These are phyloP conservation scores for Limanda limanda DNA, from an alignment of 2,113 vertebrate species.

Conservation along the genomic window DNA sequence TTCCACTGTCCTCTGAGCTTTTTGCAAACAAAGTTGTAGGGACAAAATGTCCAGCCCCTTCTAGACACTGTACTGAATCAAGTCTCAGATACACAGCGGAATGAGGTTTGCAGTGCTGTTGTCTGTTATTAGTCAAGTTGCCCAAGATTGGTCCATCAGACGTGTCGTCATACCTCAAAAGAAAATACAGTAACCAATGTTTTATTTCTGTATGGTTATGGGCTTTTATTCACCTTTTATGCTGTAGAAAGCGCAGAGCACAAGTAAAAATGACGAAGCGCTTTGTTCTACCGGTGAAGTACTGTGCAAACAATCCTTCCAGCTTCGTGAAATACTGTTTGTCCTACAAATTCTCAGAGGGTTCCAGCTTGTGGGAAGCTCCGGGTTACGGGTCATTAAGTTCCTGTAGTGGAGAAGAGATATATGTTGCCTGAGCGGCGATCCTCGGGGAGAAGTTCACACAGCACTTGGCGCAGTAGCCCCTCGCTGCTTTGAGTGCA, in stretches of 20 bases:
- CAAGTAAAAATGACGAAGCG: background rate
- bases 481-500: background rate
- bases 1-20: background rate
- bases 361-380: background rate
- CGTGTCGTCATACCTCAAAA: background rate
- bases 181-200: background rate
- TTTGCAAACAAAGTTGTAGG: background rate
- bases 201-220: too few species aligned
- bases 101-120: background rate
- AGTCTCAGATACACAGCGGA: background rate
- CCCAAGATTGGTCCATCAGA: background rate
- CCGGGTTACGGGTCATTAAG: constrained; percentile 1
- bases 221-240: background rate
- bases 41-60: background rate
- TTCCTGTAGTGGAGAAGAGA: background rate
- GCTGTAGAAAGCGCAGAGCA: background rate
- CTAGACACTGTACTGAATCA: background rate
- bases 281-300: background rate
- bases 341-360: background rate
- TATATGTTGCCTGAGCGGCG: background rate
- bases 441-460: background rate
- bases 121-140: background rate
- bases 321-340: background rate
- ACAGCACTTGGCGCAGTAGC: background rate
- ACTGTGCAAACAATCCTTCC: background rate